These are phyloP conservation scores for Thecophora atra DNA, from an alignment of 2,888 invertebrate genomes.

Conservation along the genomic window DNA sequence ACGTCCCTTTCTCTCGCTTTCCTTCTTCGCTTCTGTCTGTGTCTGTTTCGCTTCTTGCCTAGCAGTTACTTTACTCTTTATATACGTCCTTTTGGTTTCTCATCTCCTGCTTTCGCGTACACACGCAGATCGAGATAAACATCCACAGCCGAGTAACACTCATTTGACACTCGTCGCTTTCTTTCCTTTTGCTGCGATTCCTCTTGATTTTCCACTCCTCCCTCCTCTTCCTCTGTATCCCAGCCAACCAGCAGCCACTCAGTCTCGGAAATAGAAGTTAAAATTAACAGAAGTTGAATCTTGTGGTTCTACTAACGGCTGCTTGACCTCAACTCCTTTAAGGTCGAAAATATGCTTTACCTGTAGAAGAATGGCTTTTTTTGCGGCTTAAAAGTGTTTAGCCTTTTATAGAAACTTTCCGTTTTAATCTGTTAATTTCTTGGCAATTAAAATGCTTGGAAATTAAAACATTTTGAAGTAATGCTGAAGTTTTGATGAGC, in stretches of 20 bases:
- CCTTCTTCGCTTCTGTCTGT: neutral
- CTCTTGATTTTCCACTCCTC: neutral
- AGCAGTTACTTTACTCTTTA: neutral
- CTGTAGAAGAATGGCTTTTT: too few relatives aligned
- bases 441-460: slow-evolving; percentile 15
- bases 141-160: too few relatives aligned
- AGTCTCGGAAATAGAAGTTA: slow-evolving; percentile 3
- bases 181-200: neutral
- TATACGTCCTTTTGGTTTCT: neutral
- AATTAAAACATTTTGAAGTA: too few relatives aligned
- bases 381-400: neutral
- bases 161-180: neutral
- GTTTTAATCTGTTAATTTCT: slow-evolving; percentile 24
- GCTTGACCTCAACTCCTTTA: neutral
- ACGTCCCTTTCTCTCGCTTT: neutral
- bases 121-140: too few relatives aligned
- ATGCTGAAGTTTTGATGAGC: too few relatives aligned
- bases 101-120: neutral
- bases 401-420: neutral
- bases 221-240: neutral
- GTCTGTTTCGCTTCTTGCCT: too few relatives aligned
- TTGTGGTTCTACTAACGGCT: slow-evolving; percentile 23
- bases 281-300: slow-evolving; percentile 5
- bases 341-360: neutral
- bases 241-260: too few relatives aligned